Evolutionary conservation across 2,888 invertebrate species (phyloP).

Genomic region (Acrocera orbiculus): DNA sequence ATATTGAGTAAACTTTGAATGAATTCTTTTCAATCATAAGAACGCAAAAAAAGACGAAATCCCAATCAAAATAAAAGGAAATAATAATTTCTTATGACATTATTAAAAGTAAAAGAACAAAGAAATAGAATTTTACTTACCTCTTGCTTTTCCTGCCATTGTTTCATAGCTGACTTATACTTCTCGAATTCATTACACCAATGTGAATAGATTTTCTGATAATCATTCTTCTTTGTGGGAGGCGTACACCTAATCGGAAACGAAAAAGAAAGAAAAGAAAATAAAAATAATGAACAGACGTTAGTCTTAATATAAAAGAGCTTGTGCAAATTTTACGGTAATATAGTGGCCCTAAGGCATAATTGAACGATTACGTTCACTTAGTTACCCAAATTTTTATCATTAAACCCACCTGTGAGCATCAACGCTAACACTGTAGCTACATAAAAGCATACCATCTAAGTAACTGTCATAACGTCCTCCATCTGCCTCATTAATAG

Average conservation of each 20-base stretch:
- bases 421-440: slow-evolving; percentile 83
- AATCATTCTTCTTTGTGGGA: slow-evolving; percentile 77
- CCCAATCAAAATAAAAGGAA: no score
- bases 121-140: slow-evolving; percentile 37
- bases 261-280: slow-evolving; percentile 2
- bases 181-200: slow-evolving; percentile 98
- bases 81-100: no score
- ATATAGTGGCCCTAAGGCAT: no score
- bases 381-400: slow-evolving; percentile 1
- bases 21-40: no score
- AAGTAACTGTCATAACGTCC: slow-evolving; percentile 85
- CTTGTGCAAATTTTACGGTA: no score
- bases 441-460: slow-evolving; percentile 70
- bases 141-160: slow-evolving; percentile 86
- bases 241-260: slow-evolving; percentile 49
- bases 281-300: slow-evolving; percentile 6
- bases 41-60: no score
- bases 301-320: no score
- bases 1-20: no score
- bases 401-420: slow-evolving; percentile 48
- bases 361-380: slow-evolving; percentile 7
- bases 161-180: slow-evolving; percentile 90
- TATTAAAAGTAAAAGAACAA: not conserved
- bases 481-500: slow-evolving; percentile 74
- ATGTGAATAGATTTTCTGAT: slow-evolving; percentile 89